These are phyloP conservation scores for Eurosta solidaginis DNA, from an alignment of 1,140 invertebrate genomes.

Conservation along the genomic window DNA sequence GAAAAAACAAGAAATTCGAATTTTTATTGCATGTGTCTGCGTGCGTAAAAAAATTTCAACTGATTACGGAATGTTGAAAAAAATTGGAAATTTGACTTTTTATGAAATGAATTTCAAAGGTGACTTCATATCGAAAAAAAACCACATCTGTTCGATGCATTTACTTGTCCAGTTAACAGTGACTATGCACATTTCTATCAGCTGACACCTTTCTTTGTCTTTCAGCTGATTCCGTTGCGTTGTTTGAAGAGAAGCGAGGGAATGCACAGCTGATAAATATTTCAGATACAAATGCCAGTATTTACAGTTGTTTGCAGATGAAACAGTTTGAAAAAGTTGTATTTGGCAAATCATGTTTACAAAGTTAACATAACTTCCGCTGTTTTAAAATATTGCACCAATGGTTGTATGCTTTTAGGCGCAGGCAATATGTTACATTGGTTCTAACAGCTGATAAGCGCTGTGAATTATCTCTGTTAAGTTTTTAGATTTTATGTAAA, in stretches of 20 bases:
- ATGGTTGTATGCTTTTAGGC: constrained; percentile 28
- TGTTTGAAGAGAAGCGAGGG: not conserved
- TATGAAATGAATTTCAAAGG: constrained; percentile 5
- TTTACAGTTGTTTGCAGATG: too few relatives aligned
- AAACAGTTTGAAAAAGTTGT: not conserved
- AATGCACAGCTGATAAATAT: not conserved
- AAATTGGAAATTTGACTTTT: not conserved
- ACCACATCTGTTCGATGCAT: not conserved
- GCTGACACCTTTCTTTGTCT: not conserved
- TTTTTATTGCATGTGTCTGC: constrained; percentile 32
- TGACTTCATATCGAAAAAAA: not conserved
- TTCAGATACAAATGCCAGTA: too few relatives aligned
- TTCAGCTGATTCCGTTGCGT: not conserved
- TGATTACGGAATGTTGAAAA: constrained; percentile 26
- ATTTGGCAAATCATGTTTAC: too few relatives aligned
- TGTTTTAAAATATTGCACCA: not conserved
- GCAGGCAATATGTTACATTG: not conserved
- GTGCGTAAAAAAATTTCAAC: constrained; percentile 34
- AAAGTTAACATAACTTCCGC: not conserved
- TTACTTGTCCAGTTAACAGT: not conserved
- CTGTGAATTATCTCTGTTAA: too few relatives aligned
- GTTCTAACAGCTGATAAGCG: not conserved
- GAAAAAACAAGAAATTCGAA: constrained; percentile 30
- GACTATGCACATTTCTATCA: not conserved
- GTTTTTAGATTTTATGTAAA: too few relatives aligned